These are phyloP conservation scores for Papilio xuthus DNA, from an alignment of 1,140 invertebrate species.

Conservation along the genomic window DNA sequence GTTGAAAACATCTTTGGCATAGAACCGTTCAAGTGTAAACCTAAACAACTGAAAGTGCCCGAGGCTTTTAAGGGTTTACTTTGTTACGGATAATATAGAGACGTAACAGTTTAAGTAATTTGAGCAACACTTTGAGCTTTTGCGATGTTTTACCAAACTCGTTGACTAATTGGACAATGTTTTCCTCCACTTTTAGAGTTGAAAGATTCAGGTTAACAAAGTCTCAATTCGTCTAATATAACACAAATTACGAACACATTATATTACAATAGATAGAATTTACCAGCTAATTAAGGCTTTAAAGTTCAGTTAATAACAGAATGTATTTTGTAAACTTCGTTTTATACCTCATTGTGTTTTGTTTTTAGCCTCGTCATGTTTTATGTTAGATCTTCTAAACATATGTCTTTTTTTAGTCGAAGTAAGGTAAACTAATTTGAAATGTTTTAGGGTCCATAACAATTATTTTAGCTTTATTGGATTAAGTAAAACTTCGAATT, in stretches of 20 bases:
- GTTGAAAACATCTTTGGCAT: not conserved
- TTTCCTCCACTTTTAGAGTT: not conserved
- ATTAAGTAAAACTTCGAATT: too few species aligned
- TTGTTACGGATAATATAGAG: slow-evolving; percentile 14
- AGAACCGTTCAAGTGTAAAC: not conserved
- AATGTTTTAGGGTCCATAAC: too few species aligned
- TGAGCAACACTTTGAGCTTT: slow-evolving; percentile 20
- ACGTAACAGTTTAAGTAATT: slow-evolving; percentile 12
- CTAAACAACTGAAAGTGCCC: slow-evolving; percentile 10
- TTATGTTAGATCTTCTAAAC: not conserved
- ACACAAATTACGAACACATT: not conserved
- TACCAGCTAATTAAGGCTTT: not conserved
- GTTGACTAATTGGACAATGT: slow-evolving; percentile 7
- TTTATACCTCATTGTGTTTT: too few species aligned
- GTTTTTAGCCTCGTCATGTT: too few species aligned
- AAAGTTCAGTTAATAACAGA: not conserved
- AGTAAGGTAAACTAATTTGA: not conserved
- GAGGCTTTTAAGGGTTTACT: slow-evolving; percentile 10
- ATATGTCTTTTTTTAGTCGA: not conserved
- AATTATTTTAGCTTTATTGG: too few species aligned
- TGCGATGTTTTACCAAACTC: slow-evolving; percentile 8
- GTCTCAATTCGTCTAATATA: not conserved
- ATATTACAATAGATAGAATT: not conserved
- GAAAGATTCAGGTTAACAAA: not conserved
- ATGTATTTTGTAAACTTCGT: too few species aligned